These are phyloP conservation scores for Patella ulyssiponensis DNA, from an alignment of 2,888 invertebrate genomes.

Conservation along the genomic window DNA sequence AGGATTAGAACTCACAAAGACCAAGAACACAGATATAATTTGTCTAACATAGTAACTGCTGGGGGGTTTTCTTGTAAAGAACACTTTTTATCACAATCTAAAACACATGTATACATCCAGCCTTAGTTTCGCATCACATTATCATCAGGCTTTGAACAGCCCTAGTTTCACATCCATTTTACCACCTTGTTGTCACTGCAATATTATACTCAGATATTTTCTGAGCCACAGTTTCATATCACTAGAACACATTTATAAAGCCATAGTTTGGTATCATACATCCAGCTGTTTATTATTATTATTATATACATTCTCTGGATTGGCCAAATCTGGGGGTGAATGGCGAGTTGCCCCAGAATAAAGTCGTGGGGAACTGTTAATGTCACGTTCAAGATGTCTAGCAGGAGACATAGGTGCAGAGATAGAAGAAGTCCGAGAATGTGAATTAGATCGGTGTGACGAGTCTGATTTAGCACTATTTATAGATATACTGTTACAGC, in stretches of 20 bases:
- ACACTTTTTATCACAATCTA: conserved; percentile 11
- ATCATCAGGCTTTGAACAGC: neutral
- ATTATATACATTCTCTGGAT: conserved; percentile 7
- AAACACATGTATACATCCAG: conserved; percentile 7
- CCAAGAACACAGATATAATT: too few relatives aligned
- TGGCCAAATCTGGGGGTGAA: conserved; percentile 16
- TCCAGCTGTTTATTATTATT: conserved; percentile 7
- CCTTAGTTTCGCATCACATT: conserved; percentile 5
- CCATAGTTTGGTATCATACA: conserved; percentile 2
- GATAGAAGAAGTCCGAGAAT: conserved; percentile 25
- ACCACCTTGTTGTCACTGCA: neutral
- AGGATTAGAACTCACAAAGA: too few relatives aligned
- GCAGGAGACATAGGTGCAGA: conserved; percentile 9
- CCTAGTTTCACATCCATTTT: neutral
- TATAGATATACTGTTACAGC: conserved; percentile 54
- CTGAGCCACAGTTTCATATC: conserved; percentile 11
- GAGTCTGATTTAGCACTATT: conserved; percentile 17
- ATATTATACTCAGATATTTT: conserved; percentile 6
- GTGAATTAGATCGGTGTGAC: conserved; percentile 14
- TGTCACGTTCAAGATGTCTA: conserved; percentile 9
- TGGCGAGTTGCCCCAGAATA: neutral
- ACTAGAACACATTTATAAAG: conserved; percentile 12
- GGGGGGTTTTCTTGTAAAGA: conserved; percentile 2
- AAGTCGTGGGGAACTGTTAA: conserved; percentile 13
- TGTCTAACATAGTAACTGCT: too few relatives aligned